phyloP scores from a whole-genome alignment of 1,140 invertebrate genomes.

The Drosophila mojavensis region DNA sequence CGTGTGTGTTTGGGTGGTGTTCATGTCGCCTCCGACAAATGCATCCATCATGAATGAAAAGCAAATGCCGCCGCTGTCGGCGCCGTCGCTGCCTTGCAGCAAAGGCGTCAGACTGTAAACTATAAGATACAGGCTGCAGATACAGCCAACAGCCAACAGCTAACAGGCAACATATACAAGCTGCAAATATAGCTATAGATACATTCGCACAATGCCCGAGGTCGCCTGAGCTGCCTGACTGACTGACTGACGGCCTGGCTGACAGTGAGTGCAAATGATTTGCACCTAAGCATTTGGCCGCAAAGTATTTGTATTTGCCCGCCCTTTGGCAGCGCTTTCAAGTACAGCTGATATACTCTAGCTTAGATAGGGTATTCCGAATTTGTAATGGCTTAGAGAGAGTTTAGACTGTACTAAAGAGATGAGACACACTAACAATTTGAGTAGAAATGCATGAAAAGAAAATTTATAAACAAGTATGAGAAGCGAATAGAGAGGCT shows the following conservation, averaged over 20 bases:
- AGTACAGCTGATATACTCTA: conserved; percentile 1
- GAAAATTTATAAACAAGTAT: no score
- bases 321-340: conserved; percentile 39
- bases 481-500: no score
- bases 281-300: conserved; percentile 36
- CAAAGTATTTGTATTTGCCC: conserved; percentile 38
- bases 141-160: background rate
- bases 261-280: conserved; percentile 49
- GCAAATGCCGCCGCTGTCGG: conserved; percentile 17
- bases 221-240: background rate
- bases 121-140: conserved; percentile 45
- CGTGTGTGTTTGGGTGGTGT: conserved; percentile 32
- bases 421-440: no score
- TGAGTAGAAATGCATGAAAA: no score
- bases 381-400: background rate
- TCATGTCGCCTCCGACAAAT: conserved; percentile 24
- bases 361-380: background rate
- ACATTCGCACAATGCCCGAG: conserved; percentile 1
- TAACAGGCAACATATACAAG: conserved; percentile 15
- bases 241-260: conserved; percentile 1
- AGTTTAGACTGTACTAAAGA: no score
- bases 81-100: conserved; percentile 4
- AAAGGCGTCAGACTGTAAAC: conserved; percentile 80
- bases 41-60: conserved; percentile 75
- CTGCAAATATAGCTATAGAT: conserved; percentile 14